Conservation (phyloP, 2,113 vertebrate species). For the Papio anubis region DNA sequence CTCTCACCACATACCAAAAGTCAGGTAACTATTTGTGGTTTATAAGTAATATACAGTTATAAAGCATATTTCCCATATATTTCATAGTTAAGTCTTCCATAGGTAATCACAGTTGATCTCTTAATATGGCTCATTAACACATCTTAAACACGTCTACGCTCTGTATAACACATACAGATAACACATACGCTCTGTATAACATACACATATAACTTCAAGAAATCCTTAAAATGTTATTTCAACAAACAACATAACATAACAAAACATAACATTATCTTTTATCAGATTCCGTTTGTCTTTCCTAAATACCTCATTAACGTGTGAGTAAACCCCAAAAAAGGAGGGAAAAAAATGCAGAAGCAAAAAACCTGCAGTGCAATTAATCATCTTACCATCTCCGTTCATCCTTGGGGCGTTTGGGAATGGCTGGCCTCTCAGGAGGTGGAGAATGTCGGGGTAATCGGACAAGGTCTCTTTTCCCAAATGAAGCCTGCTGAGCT, state of each 20-base stretch:
- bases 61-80: background rate
- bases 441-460: too few relatives aligned
- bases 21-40: background rate
- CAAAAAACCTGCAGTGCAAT: fast-evolving
- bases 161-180: too few relatives aligned
- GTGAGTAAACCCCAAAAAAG: background rate
- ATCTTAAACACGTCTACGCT: background rate
- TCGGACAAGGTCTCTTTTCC: background rate
- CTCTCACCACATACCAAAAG: background rate
- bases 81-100: background rate
- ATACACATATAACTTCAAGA: background rate
- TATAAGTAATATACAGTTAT: background rate
- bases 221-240: background rate
- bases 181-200: too few relatives aligned
- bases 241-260: background rate
- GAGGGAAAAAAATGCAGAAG: background rate
- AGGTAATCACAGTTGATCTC: background rate
- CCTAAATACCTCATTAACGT: background rate
- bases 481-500: background rate
- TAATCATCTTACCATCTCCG: background rate
- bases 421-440: background rate
- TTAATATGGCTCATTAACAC: background rate
- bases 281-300: background rate
- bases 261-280: background rate
- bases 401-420: background rate